Evolutionary conservation across 92 coral and sea anemone species (phyloP).

Genomic region (Virgularia gustaviana): DNA sequence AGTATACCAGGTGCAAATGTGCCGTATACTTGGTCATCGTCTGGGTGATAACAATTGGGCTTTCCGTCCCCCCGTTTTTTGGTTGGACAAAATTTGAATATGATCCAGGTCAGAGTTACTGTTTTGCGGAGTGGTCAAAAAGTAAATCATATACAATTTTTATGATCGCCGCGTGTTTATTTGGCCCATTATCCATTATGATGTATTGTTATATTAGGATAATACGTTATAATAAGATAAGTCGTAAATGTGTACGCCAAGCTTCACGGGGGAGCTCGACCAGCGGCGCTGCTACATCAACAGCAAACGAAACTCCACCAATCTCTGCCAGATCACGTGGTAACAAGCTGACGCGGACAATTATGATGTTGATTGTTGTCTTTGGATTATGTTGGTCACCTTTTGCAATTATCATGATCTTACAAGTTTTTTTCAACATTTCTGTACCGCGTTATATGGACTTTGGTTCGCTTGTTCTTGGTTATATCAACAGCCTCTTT

Average conservation of each 20-base stretch:
- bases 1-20: conserved; percentile 44
- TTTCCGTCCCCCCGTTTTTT: conserved; percentile 71
- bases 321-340: conserved; percentile 38
- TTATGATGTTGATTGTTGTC: conserved; percentile 52
- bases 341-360: conserved; percentile 52
- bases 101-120: conserved; percentile 74
- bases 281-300: background rate
- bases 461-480: conserved; percentile 53
- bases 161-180: conserved; percentile 68
- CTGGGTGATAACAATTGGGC: conserved; percentile 61
- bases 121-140: conserved; percentile 76
- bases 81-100: conserved; percentile 77
- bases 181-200: conserved; percentile 70
- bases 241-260: background rate
- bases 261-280: background rate
- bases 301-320: background rate
- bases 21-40: conserved; percentile 37
- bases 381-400: conserved; percentile 61
- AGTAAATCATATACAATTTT: conserved; percentile 73
- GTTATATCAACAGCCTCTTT: conserved; percentile 62
- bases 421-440: conserved; percentile 40
- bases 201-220: conserved; percentile 63
- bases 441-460: conserved; percentile 57
- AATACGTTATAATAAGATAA: conserved; percentile 51
- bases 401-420: conserved; percentile 61